Evolutionary conservation across 2,797 vertebrate genomes (phyloP), one percentile per base, ranked within the genome.

Genomic region (Xenops minutus): DNA sequence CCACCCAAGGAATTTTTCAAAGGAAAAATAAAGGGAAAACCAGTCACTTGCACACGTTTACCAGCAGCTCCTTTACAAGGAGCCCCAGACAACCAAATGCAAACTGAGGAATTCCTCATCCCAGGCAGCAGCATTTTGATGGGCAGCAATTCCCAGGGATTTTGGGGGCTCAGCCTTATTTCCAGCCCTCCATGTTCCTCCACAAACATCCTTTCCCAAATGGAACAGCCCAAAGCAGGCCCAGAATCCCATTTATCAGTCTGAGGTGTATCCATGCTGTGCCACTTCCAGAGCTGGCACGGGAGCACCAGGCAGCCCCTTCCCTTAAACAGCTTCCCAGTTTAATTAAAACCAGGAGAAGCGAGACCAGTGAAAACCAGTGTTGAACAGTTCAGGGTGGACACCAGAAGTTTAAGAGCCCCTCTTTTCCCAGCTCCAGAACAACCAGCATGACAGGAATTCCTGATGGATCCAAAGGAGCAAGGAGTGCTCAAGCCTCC

Each of bases 191-290:
- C 23, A 2, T 15, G 64, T 44, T 77, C 34, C 69, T 54, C 77
- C 85, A 74, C 69, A 71, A 78, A 74, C 69, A 71, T 61, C 88
- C 92, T 66, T 83, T 76, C 84, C 74, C 79, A 93, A 41, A 37
- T 14, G 9, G 9, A 44, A 30, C 9, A 15, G 1, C 22, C 34
- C 85, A 71, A 37, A 66, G 5, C 88, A 29, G 75, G 56, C 82
- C 36, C 14, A 4, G 18, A 76, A 54, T 2, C 14, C 19, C 1
- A 3, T 37, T 81, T 34, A 26, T 34, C 8, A 44, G 74, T 61
- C 88, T 39, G 85, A 89, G 78, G 22, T 71, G 71, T 36, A 9
- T 27, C 52, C 12, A 1, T 48, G 19, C 77, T 20, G 92, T 36
- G 78, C 56, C 49, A 76, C 61, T 82, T 48, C 71, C 91, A 49